These are phyloP conservation scores for Sitobion miscanthi DNA, from an alignment of 1,140 invertebrate genomes.

Conservation along the genomic window DNA sequence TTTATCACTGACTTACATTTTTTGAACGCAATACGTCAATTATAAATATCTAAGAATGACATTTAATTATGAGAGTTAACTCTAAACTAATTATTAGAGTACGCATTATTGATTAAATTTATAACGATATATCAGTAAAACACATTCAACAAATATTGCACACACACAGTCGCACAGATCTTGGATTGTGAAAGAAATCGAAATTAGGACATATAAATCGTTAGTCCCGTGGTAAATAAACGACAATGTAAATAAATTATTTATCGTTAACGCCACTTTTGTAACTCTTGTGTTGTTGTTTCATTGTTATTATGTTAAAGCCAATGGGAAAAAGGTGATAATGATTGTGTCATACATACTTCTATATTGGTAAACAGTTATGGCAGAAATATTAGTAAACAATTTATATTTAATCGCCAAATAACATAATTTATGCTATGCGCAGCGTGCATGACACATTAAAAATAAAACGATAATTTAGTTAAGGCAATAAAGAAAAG, in stretches of 20 bases:
- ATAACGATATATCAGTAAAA: not conserved
- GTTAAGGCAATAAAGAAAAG: not conserved
- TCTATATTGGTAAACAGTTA: slow-evolving; percentile 29
- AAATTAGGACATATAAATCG: slow-evolving; percentile 15
- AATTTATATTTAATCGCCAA: slow-evolving; percentile 19
- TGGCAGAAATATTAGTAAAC: slow-evolving; percentile 47
- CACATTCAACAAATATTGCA: not conserved
- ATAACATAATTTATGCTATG: slow-evolving; percentile 9
- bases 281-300: not conserved
- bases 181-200: not conserved
- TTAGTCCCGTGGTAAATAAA: not conserved
- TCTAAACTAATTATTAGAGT: not conserved
- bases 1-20: not conserved
- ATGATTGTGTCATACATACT: slow-evolving; percentile 23
- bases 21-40: not conserved
- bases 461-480: not conserved
- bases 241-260: slow-evolving; percentile 34
- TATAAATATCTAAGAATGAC: not conserved
- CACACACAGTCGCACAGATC: not conserved
- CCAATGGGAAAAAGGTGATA: slow-evolving; percentile 28
- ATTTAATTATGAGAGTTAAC: not conserved
- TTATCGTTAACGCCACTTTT: slow-evolving; percentile 21
- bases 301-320: not conserved
- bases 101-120: not conserved
- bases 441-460: not conserved